A percentile compares a stretch with the other conserved stretches of the same genome.
Evolutionary conservation across 2,113 vertebrate species (phyloP).

Genomic region (Toxotes chatareus): DNA sequence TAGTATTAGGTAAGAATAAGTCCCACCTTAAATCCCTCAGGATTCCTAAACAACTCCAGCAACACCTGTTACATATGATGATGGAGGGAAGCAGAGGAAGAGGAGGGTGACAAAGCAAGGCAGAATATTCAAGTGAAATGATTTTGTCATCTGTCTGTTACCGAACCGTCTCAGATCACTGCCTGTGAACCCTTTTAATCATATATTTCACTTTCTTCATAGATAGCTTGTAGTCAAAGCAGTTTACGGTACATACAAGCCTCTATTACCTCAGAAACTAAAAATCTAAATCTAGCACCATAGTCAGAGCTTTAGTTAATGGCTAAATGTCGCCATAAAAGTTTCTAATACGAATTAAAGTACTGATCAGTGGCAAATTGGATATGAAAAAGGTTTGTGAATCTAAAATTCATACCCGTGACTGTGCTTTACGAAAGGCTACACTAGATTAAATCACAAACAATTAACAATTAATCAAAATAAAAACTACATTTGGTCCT

Average conservation of each 20-base stretch:
- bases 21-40: conserved; percentile 75
- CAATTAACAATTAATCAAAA: no score
- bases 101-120: conserved; percentile 1
- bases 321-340: background rate
- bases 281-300: no score
- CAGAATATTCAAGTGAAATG: background rate
- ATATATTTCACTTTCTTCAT: background rate
- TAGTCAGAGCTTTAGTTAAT: no score
- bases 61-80: conserved; percentile 82
- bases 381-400: no score
- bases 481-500: no score
- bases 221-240: no score
- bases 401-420: no score
- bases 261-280: no score
- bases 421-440: no score
- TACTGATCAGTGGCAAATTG: background rate
- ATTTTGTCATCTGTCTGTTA: no score
- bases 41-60: conserved; percentile 83
- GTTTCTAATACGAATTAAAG: background rate
- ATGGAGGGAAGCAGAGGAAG: conserved; percentile 22
- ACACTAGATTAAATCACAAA: no score
- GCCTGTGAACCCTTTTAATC: no score
- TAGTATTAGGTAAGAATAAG: conserved; percentile 86
- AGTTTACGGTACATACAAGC: background rate
- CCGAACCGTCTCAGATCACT: background rate